These are phyloP conservation scores for Ctenoplectra terminalis DNA, from an alignment of 1,140 invertebrate species.

Conservation along the genomic window DNA sequence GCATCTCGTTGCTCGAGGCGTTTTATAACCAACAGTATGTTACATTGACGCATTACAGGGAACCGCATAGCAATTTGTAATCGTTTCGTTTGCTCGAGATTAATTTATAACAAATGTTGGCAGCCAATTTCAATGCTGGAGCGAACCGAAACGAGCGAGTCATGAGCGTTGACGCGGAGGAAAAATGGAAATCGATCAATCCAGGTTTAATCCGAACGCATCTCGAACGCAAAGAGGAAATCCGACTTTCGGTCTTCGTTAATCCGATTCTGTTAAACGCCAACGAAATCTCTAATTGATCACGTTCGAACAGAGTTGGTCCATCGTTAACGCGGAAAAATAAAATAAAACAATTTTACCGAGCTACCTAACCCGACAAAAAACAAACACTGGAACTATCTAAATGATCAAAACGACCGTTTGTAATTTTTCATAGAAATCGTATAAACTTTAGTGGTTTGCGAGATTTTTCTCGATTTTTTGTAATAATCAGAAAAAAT, in stretches of 20 bases:
- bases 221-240: conserved; percentile 17
- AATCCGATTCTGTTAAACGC: conserved; percentile 16
- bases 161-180: conserved; percentile 16
- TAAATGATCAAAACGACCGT: too few relatives aligned
- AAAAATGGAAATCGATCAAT: conserved; percentile 40
- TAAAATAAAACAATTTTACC: too few relatives aligned
- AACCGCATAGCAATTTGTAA: not conserved
- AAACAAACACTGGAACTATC: too few relatives aligned
- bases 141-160: not conserved
- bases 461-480: too few relatives aligned
- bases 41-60: not conserved
- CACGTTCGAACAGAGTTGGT: too few relatives aligned
- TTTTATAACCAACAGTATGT: not conserved
- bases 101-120: conserved; percentile 25
- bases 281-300: too few relatives aligned
- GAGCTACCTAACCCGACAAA: too few relatives aligned
- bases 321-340: too few relatives aligned
- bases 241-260: conserved; percentile 21
- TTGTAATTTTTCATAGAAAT: too few relatives aligned
- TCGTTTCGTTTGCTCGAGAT: not conserved
- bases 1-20: not conserved
- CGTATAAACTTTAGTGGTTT: too few relatives aligned
- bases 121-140: not conserved
- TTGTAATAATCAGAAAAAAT: too few relatives aligned
- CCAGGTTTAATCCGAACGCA: conserved; percentile 23